Percentiles rank a stretch among this genome's conserved stretches.
Evolutionary conservation across 2,888 invertebrate species (phyloP).

Genomic region (Pandemis heparana): DNA sequence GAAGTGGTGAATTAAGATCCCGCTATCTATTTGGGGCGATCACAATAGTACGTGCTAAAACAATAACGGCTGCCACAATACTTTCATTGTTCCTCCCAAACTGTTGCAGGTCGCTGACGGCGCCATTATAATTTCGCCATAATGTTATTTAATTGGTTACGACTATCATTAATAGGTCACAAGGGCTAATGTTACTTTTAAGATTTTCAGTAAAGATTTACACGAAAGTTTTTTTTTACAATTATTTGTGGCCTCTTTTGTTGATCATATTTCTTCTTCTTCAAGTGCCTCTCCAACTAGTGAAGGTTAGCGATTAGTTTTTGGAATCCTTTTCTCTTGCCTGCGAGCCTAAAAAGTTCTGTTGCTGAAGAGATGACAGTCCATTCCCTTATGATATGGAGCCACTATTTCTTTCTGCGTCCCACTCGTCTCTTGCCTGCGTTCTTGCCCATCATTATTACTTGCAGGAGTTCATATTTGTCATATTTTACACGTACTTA

Average conservation of each 20-base stretch:
- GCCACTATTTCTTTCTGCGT: no score
- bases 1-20: constrained; percentile 51
- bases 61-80: constrained; percentile 57
- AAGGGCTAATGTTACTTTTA: not conserved
- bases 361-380: no score
- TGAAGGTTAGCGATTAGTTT: no score
- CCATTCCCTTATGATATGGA: no score
- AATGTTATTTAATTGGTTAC: constrained; percentile 31
- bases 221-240: not conserved
- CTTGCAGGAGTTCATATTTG: no score
- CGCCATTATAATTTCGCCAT: constrained; percentile 30
- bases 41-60: constrained; percentile 56
- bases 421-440: no score
- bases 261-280: not conserved
- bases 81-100: constrained; percentile 53
- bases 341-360: no score
- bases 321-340: no score
- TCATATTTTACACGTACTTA: no score
- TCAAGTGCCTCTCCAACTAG: no score
- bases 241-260: not conserved
- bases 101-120: constrained; percentile 25
- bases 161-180: constrained; percentile 4
- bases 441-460: no score
- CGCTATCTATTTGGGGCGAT: constrained; percentile 63
- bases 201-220: not conserved